Conservation (phyloP, 2,113 vertebrate genomes). For the Xiphophorus hellerii region DNA sequence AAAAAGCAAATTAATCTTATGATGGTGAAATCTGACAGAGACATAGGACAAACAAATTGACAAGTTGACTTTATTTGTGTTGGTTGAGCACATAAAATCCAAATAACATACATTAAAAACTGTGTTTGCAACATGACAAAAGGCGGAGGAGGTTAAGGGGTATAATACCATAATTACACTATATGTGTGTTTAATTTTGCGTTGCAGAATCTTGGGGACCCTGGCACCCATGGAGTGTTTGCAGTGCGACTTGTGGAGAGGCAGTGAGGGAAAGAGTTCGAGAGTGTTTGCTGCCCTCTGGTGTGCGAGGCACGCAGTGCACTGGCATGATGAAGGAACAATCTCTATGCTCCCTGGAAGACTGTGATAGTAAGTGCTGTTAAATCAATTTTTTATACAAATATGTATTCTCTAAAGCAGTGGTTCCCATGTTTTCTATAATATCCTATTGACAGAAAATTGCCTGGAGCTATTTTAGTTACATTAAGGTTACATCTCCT, state of each 20-base stretch:
- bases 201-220: conserved; percentile 83
- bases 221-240: conserved; percentile 93
- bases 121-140: no score
- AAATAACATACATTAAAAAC: no score
- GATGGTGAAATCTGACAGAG: no score
- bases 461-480: not conserved
- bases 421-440: not conserved
- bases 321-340: conserved; percentile 83
- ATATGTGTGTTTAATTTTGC: not conserved
- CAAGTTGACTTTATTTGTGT: no score
- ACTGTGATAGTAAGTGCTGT: conserved; percentile 84
- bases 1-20: no score
- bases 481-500: not conserved
- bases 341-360: conserved; percentile 91
- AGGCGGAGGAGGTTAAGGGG: no score
- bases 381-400: no score
- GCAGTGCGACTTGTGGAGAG: conserved; percentile 92
- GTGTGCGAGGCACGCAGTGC: conserved; percentile 80
- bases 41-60: no score
- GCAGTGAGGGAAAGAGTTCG: conserved; percentile 88
- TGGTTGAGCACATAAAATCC: no score
- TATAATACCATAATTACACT: no score
- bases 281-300: conserved; percentile 84
- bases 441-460: no score
- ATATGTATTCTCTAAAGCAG: not conserved